Evolutionary conservation across 2,113 vertebrate species (phyloP), one percentile per base, ranked within the genome.

Genomic region (Silurus glanis): DNA sequence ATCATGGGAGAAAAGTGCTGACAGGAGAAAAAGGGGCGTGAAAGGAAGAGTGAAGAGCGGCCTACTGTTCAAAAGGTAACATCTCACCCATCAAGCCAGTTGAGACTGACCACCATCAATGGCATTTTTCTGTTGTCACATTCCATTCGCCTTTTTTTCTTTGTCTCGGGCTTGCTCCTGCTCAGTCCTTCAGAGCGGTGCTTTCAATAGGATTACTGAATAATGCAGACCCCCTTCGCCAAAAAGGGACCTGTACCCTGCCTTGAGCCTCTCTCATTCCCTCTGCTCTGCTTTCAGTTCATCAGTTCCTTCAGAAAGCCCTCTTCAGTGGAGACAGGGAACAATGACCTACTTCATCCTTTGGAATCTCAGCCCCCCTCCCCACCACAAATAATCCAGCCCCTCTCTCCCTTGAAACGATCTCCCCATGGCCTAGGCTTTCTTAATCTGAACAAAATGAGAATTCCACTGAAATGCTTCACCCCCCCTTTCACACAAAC

Each of bases 131-230:
- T 91, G 88, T 93, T 92, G 93, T 94, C 94, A 95, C 94, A 96
- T 95, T 95, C 95, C 95, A 95, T 92, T 94, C 83, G 81, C 90
- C 85, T 89, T 92, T 88, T 71, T 94, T 92, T 91, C 91, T 93
- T 80, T 80, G 56, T 80, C 91, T 90, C 85, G 8, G 23, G 88
- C 91, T 93, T 64, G 83, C 91, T 93, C 92, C 91, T 90, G 91
- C 92, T 93, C 93, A 91, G 92, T 94, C 94, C 93, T 94, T 94
- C 95, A 92, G 91, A 92, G 90, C 91, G 87, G 89, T 90, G 90
- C 92, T 93, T 94, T 95, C 94, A 95, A 95, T 95, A 95, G 95
- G 94, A 95, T 95, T 95, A 95, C 91, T 94, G 93, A 94, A 95
- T 95, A 94, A 94, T 94, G 91, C 87, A 56, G 83, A 89, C 78